phyloP scores from a whole-genome alignment of 2,797 vertebrate species.

The Betta splendens region DNA sequence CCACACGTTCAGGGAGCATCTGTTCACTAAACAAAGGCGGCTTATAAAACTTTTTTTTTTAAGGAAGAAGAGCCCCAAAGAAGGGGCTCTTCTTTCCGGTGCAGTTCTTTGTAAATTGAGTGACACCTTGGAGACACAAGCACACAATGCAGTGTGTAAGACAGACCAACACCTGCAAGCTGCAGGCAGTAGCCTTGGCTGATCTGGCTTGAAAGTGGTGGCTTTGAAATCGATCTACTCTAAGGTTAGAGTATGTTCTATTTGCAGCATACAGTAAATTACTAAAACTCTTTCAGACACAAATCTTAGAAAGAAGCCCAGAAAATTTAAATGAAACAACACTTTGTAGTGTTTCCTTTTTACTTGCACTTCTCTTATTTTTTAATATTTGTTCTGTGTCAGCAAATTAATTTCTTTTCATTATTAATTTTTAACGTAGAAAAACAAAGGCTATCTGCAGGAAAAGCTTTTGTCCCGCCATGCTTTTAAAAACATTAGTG shows the following conservation, averaged over 20 bases:
- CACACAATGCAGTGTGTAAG: constrained; percentile 19
- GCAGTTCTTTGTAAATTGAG: constrained; percentile 32
- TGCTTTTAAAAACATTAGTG: constrained; percentile 72
- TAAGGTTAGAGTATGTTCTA: constrained; percentile 7
- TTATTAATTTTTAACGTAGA: constrained; percentile 44
- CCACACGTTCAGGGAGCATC: no score
- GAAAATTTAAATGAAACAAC: constrained; percentile 5
- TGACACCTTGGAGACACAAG: constrained; percentile 40
- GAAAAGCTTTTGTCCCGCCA: constrained; percentile 53
- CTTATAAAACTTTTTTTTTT: no score
- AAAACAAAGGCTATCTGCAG: constrained; percentile 58
- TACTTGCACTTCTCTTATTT: background rate
- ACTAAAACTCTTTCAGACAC: background rate
- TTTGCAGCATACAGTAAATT: background rate
- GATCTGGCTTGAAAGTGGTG: constrained; percentile 26
- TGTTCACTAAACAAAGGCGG: no score
- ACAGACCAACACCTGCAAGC: constrained; percentile 36
- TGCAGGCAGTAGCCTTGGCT: constrained; percentile 32
- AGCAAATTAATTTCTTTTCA: constrained; percentile 53
- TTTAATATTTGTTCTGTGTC: constrained; percentile 24
- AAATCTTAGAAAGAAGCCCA: background rate
- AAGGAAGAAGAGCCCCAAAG: no score
- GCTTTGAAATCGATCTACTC: constrained; percentile 30
- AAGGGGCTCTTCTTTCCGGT: constrained; percentile 23
- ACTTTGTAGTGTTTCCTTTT: no score